Evolutionary conservation across 2,888 invertebrate genomes (phyloP).

Genomic region (Antitype chi): DNA sequence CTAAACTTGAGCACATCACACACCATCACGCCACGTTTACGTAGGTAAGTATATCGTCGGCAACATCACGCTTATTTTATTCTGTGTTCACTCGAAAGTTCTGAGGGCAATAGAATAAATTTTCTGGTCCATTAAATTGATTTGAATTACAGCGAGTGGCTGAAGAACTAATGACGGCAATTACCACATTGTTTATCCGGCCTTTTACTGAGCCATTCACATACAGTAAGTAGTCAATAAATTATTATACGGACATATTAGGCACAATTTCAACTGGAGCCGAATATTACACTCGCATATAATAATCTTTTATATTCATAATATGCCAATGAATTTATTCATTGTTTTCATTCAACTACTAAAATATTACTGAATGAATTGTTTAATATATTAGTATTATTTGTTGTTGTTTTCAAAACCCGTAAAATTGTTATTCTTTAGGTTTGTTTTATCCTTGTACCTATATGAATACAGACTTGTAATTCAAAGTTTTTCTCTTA

Average conservation of each 20-base stretch:
- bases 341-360: constrained; percentile 12
- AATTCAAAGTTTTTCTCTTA: no score
- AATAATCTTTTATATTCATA: constrained; percentile 28
- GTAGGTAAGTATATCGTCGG: constrained; percentile 1
- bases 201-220: constrained; percentile 42
- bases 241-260: constrained; percentile 39
- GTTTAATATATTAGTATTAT: background rate
- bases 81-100: constrained; percentile 52
- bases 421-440: background rate
- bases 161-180: constrained; percentile 77
- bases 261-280: constrained; percentile 19
- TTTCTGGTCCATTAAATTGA: constrained; percentile 80
- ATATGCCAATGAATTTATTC: constrained; percentile 23
- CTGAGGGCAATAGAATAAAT: constrained; percentile 78
- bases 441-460: background rate
- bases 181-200: constrained; percentile 72
- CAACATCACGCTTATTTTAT: constrained; percentile 38
- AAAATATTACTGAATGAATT: constrained; percentile 28
- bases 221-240: constrained; percentile 14
- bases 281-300: constrained; percentile 5
- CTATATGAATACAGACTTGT: background rate
- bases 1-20: constrained; percentile 18
- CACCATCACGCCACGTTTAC: constrained; percentile 10
- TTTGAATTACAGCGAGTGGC: constrained; percentile 78
- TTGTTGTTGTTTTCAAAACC: constrained; percentile 13